These are phyloP conservation scores for Lytechinus pictus DNA, from an alignment of 35 echinoderm and acorn worm genomes.

Conservation along the genomic window DNA sequence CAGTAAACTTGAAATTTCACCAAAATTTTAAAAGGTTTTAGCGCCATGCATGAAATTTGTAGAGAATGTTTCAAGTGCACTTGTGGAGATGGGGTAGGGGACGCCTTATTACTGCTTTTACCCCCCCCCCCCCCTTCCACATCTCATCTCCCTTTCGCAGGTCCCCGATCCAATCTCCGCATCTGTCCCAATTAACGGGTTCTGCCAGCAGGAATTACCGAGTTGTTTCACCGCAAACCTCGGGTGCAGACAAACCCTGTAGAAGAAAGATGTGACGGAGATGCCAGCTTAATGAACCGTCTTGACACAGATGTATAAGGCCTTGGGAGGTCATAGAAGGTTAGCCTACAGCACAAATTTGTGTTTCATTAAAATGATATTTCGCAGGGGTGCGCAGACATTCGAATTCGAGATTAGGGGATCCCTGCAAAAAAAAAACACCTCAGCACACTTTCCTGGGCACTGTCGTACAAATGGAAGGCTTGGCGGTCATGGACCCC, in stretches of 20 bases:
- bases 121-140: background rate
- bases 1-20: background rate
- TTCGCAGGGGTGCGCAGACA: background rate
- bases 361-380: background rate
- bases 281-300: background rate
- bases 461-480: no score
- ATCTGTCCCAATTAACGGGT: constrained; percentile 2
- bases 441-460: no score
- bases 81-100: background rate
- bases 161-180: background rate
- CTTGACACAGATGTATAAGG: background rate
- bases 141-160: background rate
- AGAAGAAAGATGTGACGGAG: background rate
- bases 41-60: background rate
- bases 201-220: background rate
- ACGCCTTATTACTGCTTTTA: background rate
- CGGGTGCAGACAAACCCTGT: background rate
- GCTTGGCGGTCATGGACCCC: no score
- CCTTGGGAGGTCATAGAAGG: background rate
- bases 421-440: no score
- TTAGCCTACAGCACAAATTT: background rate
- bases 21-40: background rate
- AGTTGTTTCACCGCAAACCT: background rate
- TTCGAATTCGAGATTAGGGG: background rate
- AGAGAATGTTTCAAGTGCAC: background rate